A percentile compares a stretch with the other conserved stretches of the same genome.
These are phyloP conservation scores for Gobio gobio DNA, from an alignment of 2,113 vertebrate genomes.

Conservation along the genomic window DNA sequence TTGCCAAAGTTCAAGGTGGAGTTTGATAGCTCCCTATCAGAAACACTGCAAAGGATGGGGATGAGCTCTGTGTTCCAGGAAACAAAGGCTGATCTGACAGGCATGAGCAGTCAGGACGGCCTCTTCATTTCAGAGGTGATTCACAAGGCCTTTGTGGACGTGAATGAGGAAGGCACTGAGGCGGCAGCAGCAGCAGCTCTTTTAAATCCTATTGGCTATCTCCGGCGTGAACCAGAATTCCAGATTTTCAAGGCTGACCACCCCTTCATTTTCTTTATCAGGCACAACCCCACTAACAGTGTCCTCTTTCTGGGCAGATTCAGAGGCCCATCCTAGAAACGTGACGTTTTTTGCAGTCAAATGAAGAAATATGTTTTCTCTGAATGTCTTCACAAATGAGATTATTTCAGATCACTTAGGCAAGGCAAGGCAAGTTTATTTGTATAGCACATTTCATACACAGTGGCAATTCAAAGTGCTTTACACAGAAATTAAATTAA, in stretches of 20 bases:
- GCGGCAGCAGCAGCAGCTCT: conserved; percentile 89
- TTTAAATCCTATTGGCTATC: conserved; percentile 19
- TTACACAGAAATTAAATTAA: too few relatives aligned
- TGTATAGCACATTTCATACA: too few relatives aligned
- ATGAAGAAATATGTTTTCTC: too few relatives aligned
- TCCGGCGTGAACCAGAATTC: too few relatives aligned
- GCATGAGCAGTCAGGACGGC: conserved; percentile 80
- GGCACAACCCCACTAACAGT: conserved; percentile 83
- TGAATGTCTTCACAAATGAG: too few relatives aligned
- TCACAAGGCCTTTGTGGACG: conserved; percentile 91
- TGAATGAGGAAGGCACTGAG: conserved; percentile 93
- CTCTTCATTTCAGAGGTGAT: conserved; percentile 85
- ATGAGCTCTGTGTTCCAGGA: conserved; percentile 81
- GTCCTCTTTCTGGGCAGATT: conserved; percentile 87
- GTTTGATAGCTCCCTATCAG: conserved; percentile 80
- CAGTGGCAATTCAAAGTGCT: too few relatives aligned
- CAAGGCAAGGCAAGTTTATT: too few relatives aligned
- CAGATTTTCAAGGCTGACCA: conserved; percentile 81
- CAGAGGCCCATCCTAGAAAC: conserved; percentile 65
- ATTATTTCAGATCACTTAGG: too few relatives aligned
- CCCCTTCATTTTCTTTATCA: conserved; percentile 92
- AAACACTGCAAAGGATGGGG: conserved; percentile 78
- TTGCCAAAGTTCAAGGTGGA: conserved; percentile 91
- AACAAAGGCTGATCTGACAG: conserved; percentile 81
- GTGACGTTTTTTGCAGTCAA: too few relatives aligned